Evolutionary conservation across 2,113 vertebrate genomes (phyloP).

Genomic region (Steatornis caripensis): DNA sequence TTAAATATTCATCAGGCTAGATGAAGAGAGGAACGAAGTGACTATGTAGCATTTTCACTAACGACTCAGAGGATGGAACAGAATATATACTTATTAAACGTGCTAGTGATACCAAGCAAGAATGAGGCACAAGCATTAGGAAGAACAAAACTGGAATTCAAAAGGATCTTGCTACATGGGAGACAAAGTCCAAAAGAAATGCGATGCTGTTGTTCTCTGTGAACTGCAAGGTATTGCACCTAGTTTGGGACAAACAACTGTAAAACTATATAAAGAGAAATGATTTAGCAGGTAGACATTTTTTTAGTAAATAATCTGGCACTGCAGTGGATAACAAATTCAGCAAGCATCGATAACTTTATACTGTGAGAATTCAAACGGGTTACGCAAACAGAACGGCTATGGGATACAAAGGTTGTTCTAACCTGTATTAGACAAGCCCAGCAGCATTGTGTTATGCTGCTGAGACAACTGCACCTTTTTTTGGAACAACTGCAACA

Average conservation of each 20-base stretch:
- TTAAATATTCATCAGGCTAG: not conserved
- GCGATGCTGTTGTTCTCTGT: not conserved
- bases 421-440: not conserved
- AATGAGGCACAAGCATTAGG: not conserved
- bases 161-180: not conserved
- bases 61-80: not conserved
- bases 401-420: not conserved
- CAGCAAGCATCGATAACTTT: not conserved
- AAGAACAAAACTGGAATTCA: not conserved
- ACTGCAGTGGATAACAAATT: not conserved
- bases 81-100: not conserved
- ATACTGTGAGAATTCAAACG: not conserved
- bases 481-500: not conserved
- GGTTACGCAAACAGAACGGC: not conserved
- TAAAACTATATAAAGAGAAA: not conserved
- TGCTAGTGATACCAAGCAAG: not conserved
- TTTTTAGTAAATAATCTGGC: not conserved
- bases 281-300: not conserved
- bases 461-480: not conserved
- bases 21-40: not conserved
- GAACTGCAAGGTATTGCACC: not conserved
- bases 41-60: not conserved
- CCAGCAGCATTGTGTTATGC: accelerated
- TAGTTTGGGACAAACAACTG: not conserved
- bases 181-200: not conserved